Percentiles rank a stretch among this genome's conserved stretches.
Conservation (phyloP, 2,888 invertebrate species). For the Hemistola chrysoprasaria region DNA sequence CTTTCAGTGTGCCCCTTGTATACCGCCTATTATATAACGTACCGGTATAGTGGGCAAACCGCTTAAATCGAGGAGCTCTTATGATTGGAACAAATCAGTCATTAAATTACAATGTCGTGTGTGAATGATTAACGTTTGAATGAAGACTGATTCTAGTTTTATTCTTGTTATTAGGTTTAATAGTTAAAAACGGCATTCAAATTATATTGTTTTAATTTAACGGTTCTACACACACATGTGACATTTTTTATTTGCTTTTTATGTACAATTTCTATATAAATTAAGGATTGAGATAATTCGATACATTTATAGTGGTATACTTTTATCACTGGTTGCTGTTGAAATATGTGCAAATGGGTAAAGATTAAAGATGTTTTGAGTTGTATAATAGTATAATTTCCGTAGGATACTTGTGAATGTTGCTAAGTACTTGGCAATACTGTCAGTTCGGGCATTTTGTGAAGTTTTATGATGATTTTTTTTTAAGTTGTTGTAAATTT, state of each 20-base stretch:
- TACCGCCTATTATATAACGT: too few relatives aligned
- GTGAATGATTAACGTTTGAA: slow-evolving; percentile 56
- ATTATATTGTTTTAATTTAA: slow-evolving; percentile 27
- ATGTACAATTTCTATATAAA: slow-evolving; percentile 31
- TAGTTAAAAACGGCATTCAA: slow-evolving; percentile 35
- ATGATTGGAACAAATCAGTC: slow-evolving; percentile 7
- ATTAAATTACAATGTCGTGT: slow-evolving; percentile 30
- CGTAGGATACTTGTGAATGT: slow-evolving; percentile 2
- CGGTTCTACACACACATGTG: slow-evolving; percentile 22
- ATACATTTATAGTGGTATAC: not conserved
- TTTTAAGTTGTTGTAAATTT: too few relatives aligned
- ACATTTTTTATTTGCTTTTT: slow-evolving; percentile 40
- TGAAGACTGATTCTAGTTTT: slow-evolving; percentile 75
- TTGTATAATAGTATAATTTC: slow-evolving; percentile 10
- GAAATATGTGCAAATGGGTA: slow-evolving; percentile 2
- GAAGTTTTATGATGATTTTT: slow-evolving; percentile 2
- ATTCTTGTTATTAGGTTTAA: slow-evolving; percentile 53
- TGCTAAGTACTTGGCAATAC: slow-evolving; percentile 13
- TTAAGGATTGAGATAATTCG: slow-evolving; percentile 24
- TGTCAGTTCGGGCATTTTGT: slow-evolving; percentile 9
- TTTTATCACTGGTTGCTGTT: slow-evolving; percentile 7
- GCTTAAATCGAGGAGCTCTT: too few relatives aligned
- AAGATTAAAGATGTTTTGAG: too few relatives aligned
- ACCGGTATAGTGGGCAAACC: too few relatives aligned
- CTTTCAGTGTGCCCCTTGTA: too few relatives aligned